Base-by-base conservation (phyloP, 2,888 invertebrate species). In the Andricus quercusramuli region DNA sequence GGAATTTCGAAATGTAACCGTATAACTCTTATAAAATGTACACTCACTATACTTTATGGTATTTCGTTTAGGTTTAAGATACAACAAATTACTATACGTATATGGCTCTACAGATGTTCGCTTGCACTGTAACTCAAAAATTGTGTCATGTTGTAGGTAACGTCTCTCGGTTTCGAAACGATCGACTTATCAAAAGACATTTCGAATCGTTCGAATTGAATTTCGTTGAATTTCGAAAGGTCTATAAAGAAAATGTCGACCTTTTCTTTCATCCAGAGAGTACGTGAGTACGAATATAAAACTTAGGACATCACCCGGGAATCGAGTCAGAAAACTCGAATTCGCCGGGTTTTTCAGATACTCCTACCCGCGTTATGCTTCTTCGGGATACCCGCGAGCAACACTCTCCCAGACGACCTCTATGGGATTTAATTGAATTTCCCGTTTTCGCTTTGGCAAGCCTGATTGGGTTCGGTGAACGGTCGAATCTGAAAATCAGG, bases 351-450 rank as follows among this genome's bases (percentile, higher is more conserved):
- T 90, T 90, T 90, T 90, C 90, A 92, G 91, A 92, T 90, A 92
- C 90, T 92, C 92, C 92, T 92, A 92, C 92, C 92, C 92, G 92
- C 92, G 92, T 92, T 92, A 91, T 92, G 92, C 92, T 92, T 92
- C 91, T 91, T 90, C 89, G 88, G 89, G 90, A 90, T 90, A 90
- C 91, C 90, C 91, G 90, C 91, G 89, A 88, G 90, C 90, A 91
- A 85, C 84, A 77, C 59, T 74, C 51, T 9, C 77, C 80, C 76
- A 65, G 78, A 41, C 80, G 80, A 51, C 37, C n/a, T 47, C 17
- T 17, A 15, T 25, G 44, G 68, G 32, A 74, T 32, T 70, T 13
- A 20, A 20, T 51, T 56, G 47, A 25, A 37, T 41, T 67, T 67
- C 22, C 41, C 67, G 41, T 68, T 68, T 47, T 68, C 68, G 13